Conservation (phyloP, 2,797 vertebrate genomes). For the Leucoraja ocellata region DNA sequence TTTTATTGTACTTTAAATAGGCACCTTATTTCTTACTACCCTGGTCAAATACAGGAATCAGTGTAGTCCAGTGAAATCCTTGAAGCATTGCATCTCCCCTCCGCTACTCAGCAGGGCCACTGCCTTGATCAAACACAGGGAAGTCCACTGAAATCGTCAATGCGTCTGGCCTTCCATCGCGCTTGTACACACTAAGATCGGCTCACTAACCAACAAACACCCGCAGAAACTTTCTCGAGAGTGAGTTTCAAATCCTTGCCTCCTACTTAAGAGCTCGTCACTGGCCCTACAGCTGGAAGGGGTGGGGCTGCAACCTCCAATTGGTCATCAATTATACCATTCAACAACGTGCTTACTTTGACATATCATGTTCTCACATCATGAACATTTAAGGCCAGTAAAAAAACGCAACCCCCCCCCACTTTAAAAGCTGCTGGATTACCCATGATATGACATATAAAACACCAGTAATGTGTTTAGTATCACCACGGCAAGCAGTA, state of each 20-base stretch:
- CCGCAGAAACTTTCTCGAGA: not conserved
- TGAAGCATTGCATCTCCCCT: not conserved
- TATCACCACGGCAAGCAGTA: no score
- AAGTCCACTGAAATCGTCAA: not conserved
- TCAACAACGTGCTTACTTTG: not conserved
- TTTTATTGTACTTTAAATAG: not conserved
- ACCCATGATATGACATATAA: not conserved
- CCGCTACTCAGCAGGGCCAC: not conserved
- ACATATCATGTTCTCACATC: not conserved
- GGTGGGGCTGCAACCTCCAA: not conserved
- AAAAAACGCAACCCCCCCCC: no score
- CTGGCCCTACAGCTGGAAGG: not conserved
- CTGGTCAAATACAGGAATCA: not conserved
- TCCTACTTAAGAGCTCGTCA: not conserved
- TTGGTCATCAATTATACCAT: slow-evolving; percentile 1
- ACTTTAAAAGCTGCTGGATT: not conserved
- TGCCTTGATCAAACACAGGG: not conserved
- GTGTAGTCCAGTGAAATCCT: not conserved
- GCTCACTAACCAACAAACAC: not conserved
- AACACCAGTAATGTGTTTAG: not conserved
- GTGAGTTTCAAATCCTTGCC: not conserved
- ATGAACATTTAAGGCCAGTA: not conserved
- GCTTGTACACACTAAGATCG: not conserved
- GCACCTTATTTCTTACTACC: not conserved
- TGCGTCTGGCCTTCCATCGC: not conserved